A percentile compares a stretch with the other conserved stretches of the same genome.
Evolutionary conservation across 1,140 invertebrate genomes (phyloP).

Genomic region (Cyclina sinensis): DNA sequence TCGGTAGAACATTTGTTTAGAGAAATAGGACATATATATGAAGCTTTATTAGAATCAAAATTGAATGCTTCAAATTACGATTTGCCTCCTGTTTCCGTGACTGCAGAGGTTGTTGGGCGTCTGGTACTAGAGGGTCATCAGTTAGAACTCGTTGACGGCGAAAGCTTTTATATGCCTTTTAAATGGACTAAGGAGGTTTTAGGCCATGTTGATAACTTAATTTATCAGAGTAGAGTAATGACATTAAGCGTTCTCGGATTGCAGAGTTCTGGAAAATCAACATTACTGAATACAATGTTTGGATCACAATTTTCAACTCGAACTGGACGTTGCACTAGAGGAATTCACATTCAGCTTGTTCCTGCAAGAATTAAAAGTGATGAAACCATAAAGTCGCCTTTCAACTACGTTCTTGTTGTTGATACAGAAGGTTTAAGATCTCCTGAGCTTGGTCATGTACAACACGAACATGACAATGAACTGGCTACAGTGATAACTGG

Average conservation of each 20-base stretch:
- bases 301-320: not conserved
- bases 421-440: conserved; percentile 49
- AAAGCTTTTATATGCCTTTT: not conserved
- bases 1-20: conserved; percentile 27
- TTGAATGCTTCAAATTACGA: no score
- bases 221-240: not conserved
- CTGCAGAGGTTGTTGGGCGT: not conserved
- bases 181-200: not conserved
- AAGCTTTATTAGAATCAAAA: not conserved
- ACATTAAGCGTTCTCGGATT: not conserved
- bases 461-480: conserved; percentile 58
- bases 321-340: conserved; percentile 3
- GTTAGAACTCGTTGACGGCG: conserved; percentile 4
- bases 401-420: conserved; percentile 13
- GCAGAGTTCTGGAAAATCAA: conserved; percentile 41
- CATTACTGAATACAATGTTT: conserved; percentile 29
- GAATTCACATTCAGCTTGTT: not conserved
- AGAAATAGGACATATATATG: conserved; percentile 24
- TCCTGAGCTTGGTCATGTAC: conserved; percentile 2
- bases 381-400: not conserved
- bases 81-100: not conserved
- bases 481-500: conserved; percentile 62
- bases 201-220: not conserved
- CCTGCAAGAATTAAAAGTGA: not conserved
- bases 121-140: not conserved